Percentiles rank a stretch among this genome's conserved stretches.
Conservation (phyloP, 2,888 invertebrate species). For the Callimorpha dominula region DNA sequence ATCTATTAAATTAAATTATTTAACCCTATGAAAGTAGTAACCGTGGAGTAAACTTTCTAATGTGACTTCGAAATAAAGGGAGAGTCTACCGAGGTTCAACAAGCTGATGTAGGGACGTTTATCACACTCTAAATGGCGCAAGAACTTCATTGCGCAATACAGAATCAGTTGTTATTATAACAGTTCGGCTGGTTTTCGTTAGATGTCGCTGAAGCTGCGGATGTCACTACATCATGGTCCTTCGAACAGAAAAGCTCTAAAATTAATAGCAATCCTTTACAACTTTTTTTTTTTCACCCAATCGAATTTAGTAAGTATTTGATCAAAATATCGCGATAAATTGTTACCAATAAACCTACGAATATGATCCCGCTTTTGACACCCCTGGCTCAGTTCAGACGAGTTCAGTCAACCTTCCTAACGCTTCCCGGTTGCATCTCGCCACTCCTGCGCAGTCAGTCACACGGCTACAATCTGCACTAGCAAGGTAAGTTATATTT, state of each 20-base stretch:
- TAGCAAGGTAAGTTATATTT: slow-evolving; percentile 43
- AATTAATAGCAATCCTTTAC: too few relatives aligned
- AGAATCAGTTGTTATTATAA: neutral
- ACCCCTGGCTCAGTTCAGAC: slow-evolving; percentile 71
- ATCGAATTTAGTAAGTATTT: neutral
- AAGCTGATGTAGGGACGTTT: too few relatives aligned
- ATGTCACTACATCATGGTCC: too few relatives aligned
- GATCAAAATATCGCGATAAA: neutral
- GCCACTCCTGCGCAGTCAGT: slow-evolving; percentile 53
- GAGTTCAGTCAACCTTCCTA: slow-evolving; percentile 77
- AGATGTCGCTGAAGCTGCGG: neutral
- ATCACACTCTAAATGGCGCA: too few relatives aligned
- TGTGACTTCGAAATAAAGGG: too few relatives aligned
- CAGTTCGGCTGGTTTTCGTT: neutral
- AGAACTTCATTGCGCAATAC: neutral
- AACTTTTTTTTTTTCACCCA: too few relatives aligned
- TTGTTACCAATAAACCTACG: neutral
- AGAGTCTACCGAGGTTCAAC: neutral
- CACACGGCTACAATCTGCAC: slow-evolving; percentile 44
- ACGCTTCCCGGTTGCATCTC: slow-evolving; percentile 57
- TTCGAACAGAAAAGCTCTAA: too few relatives aligned
- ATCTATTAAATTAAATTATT: too few relatives aligned
- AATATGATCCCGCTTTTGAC: slow-evolving; percentile 21
- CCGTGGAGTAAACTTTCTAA: too few relatives aligned
- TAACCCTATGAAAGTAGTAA: too few relatives aligned